Evolutionary conservation across 2,888 invertebrate genomes (phyloP).

Genomic region (Pogonocherus hispidulus): DNA sequence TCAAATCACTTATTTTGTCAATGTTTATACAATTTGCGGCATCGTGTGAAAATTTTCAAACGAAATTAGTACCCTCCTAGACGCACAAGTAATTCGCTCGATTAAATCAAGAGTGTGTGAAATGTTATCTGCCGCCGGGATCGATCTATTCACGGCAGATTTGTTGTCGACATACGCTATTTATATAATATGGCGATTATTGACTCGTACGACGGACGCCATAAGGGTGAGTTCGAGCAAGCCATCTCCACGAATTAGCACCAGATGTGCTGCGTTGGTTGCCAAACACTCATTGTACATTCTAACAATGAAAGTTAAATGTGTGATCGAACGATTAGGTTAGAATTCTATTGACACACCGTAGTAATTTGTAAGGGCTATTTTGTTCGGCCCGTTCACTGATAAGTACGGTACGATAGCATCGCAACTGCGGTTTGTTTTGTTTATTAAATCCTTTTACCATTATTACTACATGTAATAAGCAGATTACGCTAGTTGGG

Average conservation of each 20-base stretch:
- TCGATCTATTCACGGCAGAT: constrained; percentile 66
- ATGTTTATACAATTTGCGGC: constrained; percentile 36
- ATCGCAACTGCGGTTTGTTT: constrained; percentile 61
- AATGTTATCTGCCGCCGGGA: constrained; percentile 64
- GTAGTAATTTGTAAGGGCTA: constrained; percentile 67
- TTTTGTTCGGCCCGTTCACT: constrained; percentile 58
- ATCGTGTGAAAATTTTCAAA: constrained; percentile 45
- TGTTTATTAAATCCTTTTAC: constrained; percentile 64
- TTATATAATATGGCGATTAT: constrained; percentile 63
- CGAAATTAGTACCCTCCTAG: constrained; percentile 45
- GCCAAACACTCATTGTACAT: constrained; percentile 66
- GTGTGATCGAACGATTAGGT: constrained; percentile 68
- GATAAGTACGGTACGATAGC: constrained; percentile 58
- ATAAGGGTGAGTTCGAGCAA: constrained; percentile 51
- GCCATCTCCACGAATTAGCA: constrained; percentile 52
- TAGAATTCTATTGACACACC: constrained; percentile 67
- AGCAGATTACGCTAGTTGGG: constrained; percentile 58
- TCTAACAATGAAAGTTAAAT: constrained; percentile 68
- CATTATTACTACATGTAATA: constrained; percentile 57
- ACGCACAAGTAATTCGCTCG: constrained; percentile 52
- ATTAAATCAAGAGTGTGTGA: constrained; percentile 64
- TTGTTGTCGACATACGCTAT: constrained; percentile 65
- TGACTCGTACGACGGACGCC: constrained; percentile 54
- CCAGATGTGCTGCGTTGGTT: constrained; percentile 67
- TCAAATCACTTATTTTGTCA: too few species aligned